Conservation (phyloP, 2,797 vertebrate species). For the Propithecus deckenii region DNA sequence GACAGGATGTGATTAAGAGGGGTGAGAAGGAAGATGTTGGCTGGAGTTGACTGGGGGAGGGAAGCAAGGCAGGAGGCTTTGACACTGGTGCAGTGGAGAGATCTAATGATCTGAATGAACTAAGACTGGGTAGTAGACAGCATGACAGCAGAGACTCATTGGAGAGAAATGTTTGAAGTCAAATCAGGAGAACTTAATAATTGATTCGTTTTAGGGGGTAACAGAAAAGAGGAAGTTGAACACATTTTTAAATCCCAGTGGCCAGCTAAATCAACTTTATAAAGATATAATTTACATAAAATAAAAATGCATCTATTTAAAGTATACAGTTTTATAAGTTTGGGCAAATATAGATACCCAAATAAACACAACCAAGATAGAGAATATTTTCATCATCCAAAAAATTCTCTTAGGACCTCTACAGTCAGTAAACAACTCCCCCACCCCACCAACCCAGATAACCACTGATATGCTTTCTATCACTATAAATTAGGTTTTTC, state of each 20-base stretch:
- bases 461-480: background rate
- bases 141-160: background rate
- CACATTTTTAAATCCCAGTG: background rate
- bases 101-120: background rate
- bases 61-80: background rate
- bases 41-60: background rate
- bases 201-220: background rate
- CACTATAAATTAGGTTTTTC: background rate
- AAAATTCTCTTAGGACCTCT: background rate
- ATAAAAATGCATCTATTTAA: constrained; percentile 16
- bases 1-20: background rate
- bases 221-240: background rate
- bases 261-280: background rate
- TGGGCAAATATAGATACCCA: background rate
- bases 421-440: background rate
- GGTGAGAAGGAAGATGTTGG: background rate
- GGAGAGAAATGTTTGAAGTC: background rate
- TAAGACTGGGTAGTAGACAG: background rate
- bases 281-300: constrained; percentile 6
- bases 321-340: background rate
- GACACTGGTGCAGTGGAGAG: background rate
- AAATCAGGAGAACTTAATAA: background rate
- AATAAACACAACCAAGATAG: background rate
- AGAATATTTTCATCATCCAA: background rate
- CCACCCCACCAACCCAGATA: background rate